Base-by-base conservation (phyloP, 2,797 vertebrate genomes). In the Triplophysa yarkandensis region DNA sequence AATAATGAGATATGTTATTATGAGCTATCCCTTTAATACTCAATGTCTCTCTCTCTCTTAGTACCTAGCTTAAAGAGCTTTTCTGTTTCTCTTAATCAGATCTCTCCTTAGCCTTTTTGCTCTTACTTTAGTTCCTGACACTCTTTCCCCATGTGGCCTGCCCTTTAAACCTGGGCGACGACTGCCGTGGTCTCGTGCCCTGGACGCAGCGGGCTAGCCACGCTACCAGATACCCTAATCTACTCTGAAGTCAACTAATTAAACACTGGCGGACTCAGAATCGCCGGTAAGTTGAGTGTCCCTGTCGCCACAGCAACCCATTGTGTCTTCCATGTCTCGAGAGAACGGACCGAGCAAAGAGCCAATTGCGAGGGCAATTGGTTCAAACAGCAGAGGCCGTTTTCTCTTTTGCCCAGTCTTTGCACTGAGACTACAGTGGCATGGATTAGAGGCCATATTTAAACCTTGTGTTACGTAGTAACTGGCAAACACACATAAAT, bases 201-300 rank as follows among this genome's bases (percentile, higher is more conserved):
- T 36, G 52, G 73, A 77, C 71, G 52, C 61, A 48, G 71, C 50
- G 66, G 77, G 78, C 78, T 72, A 78, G 74, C 74, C 77, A 77
- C 67, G 10, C 62, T 41, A 68, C 48, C 28, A 17, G 28, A 73
- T 50, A 71, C 76, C 58, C 81, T 85, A 77, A 87, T 86, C 75
- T 84, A 80, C 77, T 86, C 80, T 87, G 81, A 80, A 89, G 84
- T 60, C 76, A 83, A 46, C 72, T 83, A 88, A 89, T 88, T 89
- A 88, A 83, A 85, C 68, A 80, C 68, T 81, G 66, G 83, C 60
- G 60, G 57, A 54, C 32, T 36, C 73, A 39, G 41, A 85, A 79
- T 76, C 65, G 64, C 74, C 83, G 77, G 80, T 81, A 82, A 76
- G 34, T 65, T 61, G 55, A 67, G 68, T 41, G 62, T 76, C 66